phyloP scores from a whole-genome alignment of 2,888 invertebrate genomes.

The Fissipunctia ypsillon region DNA sequence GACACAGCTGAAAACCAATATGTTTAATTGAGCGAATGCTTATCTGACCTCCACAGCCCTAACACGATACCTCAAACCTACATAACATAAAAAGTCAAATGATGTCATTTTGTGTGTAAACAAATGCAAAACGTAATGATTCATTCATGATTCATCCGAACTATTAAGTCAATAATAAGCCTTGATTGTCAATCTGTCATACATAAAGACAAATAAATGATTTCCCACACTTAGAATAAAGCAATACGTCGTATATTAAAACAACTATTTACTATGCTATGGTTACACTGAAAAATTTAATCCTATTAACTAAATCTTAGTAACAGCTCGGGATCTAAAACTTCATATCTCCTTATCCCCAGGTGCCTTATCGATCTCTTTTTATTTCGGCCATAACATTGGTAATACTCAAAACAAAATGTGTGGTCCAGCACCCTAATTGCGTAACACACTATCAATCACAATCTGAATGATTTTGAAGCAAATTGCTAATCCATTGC shows the following conservation, averaged over 20 bases:
- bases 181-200: slow-evolving; percentile 47
- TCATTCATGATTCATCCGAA: slow-evolving; percentile 42
- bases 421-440: not conserved
- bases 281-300: not conserved
- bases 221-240: slow-evolving; percentile 61
- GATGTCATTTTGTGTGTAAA: not conserved
- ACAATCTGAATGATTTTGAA: no score
- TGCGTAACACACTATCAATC: not conserved
- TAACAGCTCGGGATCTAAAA: not conserved
- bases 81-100: not conserved
- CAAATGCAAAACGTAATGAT: slow-evolving; percentile 26
- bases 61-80: not conserved
- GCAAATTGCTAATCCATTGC: no score
- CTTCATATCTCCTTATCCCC: no score
- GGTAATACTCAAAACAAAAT: no score
- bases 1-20: not conserved
- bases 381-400: not conserved
- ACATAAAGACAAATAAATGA: slow-evolving; percentile 34
- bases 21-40: not conserved
- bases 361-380: not conserved
- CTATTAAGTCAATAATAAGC: slow-evolving; percentile 54
- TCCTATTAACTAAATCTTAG: not conserved
- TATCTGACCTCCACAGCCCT: no score
- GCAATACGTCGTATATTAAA: not conserved
- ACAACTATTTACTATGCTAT: not conserved